Percentiles rank a stretch among this genome's conserved stretches.
Conservation (phyloP, 2,797 vertebrate genomes). For the Enteromius mattozi region DNA sequence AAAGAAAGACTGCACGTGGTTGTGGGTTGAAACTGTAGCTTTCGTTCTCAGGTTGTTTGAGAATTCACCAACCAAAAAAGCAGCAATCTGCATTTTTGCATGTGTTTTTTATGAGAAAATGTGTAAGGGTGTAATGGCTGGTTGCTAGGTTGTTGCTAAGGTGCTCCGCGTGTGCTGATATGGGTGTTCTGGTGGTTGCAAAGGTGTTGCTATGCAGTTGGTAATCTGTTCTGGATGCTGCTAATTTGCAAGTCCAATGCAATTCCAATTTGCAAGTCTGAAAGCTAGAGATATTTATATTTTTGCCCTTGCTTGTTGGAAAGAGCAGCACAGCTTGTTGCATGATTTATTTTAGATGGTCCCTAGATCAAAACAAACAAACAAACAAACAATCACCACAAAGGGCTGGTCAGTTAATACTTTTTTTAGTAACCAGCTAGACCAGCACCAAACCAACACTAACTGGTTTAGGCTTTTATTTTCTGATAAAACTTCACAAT, state of each 20-base stretch:
- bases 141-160: background rate
- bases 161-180: background rate
- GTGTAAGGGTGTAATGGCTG: background rate
- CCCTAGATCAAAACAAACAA: background rate
- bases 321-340: constrained; percentile 2
- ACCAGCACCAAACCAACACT: background rate
- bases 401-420: background rate
- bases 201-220: background rate
- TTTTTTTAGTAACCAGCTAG: background rate
- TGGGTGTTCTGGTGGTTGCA: background rate
- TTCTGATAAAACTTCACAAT: background rate
- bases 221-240: background rate
- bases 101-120: background rate
- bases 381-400: background rate
- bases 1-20: background rate
- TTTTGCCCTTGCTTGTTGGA: background rate
- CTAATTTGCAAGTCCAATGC: constrained; percentile 19
- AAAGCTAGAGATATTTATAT: background rate
- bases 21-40: background rate
- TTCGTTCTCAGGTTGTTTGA: background rate
- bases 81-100: background rate
- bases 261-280: constrained; percentile 3
- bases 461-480: background rate
- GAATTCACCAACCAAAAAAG: background rate
- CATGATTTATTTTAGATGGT: constrained; percentile 2